Conservation (phyloP, 2,888 invertebrate genomes). For the Macropis europaea region DNA sequence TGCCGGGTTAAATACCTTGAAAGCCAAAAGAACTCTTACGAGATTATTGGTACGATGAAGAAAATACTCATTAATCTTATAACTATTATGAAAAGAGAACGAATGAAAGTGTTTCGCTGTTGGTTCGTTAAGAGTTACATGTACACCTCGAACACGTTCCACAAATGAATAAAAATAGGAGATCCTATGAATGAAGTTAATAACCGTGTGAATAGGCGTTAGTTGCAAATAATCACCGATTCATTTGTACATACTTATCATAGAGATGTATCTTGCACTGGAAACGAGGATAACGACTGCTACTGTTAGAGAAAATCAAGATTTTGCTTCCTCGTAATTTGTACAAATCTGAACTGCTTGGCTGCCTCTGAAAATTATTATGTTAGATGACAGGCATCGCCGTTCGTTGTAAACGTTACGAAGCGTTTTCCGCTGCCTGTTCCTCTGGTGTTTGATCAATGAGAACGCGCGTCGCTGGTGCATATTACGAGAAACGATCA, state of each 20-base stretch:
- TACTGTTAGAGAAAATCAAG: conserved; percentile 13
- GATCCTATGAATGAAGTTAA: background rate
- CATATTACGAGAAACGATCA: conserved; percentile 26
- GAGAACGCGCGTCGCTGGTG: background rate
- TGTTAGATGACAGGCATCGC: conserved; percentile 23
- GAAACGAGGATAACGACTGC: conserved; percentile 10
- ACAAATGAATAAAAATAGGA: background rate
- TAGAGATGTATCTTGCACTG: background rate
- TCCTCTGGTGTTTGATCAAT: conserved; percentile 19
- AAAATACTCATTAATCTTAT: too few species aligned
- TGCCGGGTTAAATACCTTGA: too few species aligned
- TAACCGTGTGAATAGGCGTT: background rate
- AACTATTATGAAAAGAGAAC: background rate
- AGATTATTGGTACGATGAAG: too few species aligned
- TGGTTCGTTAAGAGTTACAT: too few species aligned
- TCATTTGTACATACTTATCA: background rate
- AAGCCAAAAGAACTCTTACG: too few species aligned
- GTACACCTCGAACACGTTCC: too few species aligned
- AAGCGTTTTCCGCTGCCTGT: background rate
- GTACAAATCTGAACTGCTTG: background rate
- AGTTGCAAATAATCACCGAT: background rate
- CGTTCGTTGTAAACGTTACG: conserved; percentile 1
- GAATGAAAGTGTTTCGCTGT: background rate
- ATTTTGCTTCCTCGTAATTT: conserved; percentile 32
- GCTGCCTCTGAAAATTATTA: conserved; percentile 23